Percentiles rank a stretch among this genome's conserved stretches.
These are phyloP conservation scores for Trichonephila clavipes DNA, from an alignment of 1,140 invertebrate species.

Conservation along the genomic window DNA sequence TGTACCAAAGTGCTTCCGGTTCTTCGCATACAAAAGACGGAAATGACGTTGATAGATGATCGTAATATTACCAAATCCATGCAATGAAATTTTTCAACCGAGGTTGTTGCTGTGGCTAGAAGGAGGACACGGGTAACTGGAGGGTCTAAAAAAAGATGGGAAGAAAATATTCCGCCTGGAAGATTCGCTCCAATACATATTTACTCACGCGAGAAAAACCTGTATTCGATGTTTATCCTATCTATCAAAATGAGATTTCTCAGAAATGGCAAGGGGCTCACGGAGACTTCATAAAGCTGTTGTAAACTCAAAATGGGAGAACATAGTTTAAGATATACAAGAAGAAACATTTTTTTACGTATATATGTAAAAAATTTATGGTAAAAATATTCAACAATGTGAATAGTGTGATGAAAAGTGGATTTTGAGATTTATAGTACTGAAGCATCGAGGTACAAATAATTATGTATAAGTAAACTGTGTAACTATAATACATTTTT, in stretches of 20 bases:
- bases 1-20: constrained; percentile 33
- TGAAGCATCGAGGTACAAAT: no score
- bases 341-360: background rate
- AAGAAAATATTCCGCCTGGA: background rate
- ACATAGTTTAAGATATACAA: background rate
- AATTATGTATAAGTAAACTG: no score
- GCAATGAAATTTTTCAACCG: constrained; percentile 49
- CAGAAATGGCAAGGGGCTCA: background rate
- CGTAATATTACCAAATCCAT: constrained; percentile 47
- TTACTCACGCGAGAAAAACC: background rate
- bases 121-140: background rate
- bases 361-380: background rate
- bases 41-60: constrained; percentile 62
- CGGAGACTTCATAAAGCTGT: constrained; percentile 2
- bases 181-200: constrained; percentile 14
- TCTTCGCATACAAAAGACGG: constrained; percentile 41
- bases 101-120: background rate
- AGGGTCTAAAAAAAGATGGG: background rate
- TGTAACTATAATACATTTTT: no score
- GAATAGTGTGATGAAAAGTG: background rate
- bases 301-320: background rate
- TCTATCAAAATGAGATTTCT: constrained; percentile 58
- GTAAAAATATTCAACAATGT: background rate
- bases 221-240: constrained; percentile 40
- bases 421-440: background rate